These are phyloP conservation scores for Caranx melampygus DNA, from an alignment of 2,113 vertebrate genomes.

Conservation along the genomic window DNA sequence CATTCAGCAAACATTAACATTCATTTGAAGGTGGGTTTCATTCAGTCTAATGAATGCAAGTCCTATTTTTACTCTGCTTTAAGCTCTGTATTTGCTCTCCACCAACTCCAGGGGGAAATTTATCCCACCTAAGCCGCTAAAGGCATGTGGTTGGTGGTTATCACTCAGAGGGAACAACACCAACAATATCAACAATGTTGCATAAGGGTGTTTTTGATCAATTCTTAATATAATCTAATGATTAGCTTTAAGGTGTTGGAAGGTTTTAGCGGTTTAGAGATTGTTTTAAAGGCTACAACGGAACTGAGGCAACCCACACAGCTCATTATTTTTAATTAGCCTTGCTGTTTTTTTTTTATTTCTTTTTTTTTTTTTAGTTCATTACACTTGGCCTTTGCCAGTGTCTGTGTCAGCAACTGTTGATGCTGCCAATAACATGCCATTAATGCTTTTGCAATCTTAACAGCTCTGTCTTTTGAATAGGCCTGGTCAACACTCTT, in stretches of 20 bases:
- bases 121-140: not conserved
- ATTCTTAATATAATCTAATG: not conserved
- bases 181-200: not conserved
- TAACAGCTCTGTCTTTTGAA: not conserved
- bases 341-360: not conserved
- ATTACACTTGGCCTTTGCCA: slow-evolving; percentile 17
- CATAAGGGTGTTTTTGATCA: not conserved
- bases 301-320: slow-evolving; percentile 1
- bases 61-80: not conserved
- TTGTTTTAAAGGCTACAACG: slow-evolving; percentile 1
- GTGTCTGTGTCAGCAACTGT: slow-evolving; percentile 18
- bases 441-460: not conserved
- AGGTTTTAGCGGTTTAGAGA: not conserved
- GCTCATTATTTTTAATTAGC: slow-evolving; percentile 57
- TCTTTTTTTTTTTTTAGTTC: slow-evolving; percentile 3
- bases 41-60: too few species aligned
- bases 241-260: not conserved
- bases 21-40: not conserved
- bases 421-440: slow-evolving; percentile 7
- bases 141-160: not conserved
- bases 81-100: not conserved
- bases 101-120: not conserved
- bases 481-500: not conserved
- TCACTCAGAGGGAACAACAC: not conserved
- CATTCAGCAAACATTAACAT: not conserved